These are phyloP conservation scores for Carcina quercana DNA, from an alignment of 2,888 invertebrate species.

Conservation along the genomic window DNA sequence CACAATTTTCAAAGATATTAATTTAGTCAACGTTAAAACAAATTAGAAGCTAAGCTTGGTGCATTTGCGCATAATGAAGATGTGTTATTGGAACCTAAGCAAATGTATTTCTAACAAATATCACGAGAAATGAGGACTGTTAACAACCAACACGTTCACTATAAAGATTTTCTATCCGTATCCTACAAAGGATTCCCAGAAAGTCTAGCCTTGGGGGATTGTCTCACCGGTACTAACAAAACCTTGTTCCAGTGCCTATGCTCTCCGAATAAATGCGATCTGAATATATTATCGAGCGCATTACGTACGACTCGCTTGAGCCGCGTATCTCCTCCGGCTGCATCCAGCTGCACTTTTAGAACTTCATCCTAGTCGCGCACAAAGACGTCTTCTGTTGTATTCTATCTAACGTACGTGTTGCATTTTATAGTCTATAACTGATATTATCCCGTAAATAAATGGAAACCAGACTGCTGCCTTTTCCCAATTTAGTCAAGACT, in stretches of 20 bases:
- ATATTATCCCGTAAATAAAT: no score
- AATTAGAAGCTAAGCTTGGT: no score
- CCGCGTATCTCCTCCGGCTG: conserved; percentile 46
- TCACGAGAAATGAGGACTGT: no score
- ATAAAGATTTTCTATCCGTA: conserved; percentile 14
- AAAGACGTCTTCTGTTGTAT: conserved; percentile 32
- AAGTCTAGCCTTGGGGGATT: conserved; percentile 46
- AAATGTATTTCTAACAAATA: no score
- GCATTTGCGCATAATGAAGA: no score
- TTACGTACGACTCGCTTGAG: conserved; percentile 64
- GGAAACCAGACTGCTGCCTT: no score
- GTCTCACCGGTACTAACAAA: conserved; percentile 48
- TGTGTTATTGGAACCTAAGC: no score
- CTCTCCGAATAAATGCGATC: conserved; percentile 62
- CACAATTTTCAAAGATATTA: no score
- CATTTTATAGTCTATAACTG: no score
- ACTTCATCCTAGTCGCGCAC: conserved; percentile 43
- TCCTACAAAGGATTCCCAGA: conserved; percentile 29
- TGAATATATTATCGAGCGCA: conserved; percentile 68
- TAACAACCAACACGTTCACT: conserved; percentile 7
- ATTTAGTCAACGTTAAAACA: no score
- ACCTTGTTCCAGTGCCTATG: conserved; percentile 62
- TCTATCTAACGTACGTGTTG: no score
- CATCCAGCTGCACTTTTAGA: conserved; percentile 51
- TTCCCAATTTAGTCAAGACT: no score